Evolutionary conservation across 1,140 invertebrate genomes (phyloP), one percentile per base, ranked within the genome.

Genomic region (Drosophila willistoni): DNA sequence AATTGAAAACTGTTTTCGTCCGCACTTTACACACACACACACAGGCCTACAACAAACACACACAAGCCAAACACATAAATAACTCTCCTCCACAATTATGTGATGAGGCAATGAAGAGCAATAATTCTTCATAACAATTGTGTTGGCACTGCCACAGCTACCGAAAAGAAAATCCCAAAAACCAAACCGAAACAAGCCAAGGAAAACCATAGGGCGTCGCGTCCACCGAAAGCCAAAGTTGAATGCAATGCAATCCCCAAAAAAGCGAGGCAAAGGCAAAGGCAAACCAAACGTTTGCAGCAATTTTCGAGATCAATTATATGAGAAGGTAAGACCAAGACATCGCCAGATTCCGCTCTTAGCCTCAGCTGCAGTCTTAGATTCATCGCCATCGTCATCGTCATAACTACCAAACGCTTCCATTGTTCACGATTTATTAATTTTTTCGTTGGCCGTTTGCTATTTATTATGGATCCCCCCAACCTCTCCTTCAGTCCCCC

Each of bases 221-320:
- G 79, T 81, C 79, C 41, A 73, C 59, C 63, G 81, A 81, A 85
- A 76, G 74, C 77, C 79, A 85, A 68, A 85, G 77, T 78, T 85
- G 81, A 72, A 61, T 59, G 77, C 77, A 73, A 81, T 73, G 64
- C 61, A 64, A 64, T 75, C 70, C 72, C 55, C 4, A 7, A 29
- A 29, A 60, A 61, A 61, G 29, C 64, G 57, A 64, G 17, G 56
- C 41, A 61, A 61, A 36, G 51, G n/a, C 75, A 42, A 69, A 74
- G 72, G 55, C 59, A 59, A 63, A 47, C 68, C 59, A 59, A 63
- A 55, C 68, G 68, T 78, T 85, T 78, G 68, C 59, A 60, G 81
- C 77, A 85, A 83, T 84, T 81, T 81, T 63, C 51, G 68, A 85
- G 71, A 85, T 85, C 74, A 85, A 85, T 85, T 85, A 85, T 79